Evolutionary conservation across 2,113 vertebrate genomes (phyloP).

Genomic region (Peromyscus californicus): DNA sequence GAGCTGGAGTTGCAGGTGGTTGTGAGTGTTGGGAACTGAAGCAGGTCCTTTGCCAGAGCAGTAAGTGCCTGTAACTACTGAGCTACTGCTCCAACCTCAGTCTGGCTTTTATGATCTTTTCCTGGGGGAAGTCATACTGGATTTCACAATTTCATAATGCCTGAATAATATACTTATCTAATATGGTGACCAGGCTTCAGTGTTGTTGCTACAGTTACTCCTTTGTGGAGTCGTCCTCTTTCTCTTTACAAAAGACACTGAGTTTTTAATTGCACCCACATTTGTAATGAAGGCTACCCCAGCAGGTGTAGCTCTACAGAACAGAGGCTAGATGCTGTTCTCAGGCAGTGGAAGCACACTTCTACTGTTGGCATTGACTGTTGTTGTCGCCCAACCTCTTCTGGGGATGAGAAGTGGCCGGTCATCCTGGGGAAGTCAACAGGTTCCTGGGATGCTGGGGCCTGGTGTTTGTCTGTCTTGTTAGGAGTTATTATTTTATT

Average conservation of each 20-base stretch:
- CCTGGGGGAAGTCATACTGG: background rate
- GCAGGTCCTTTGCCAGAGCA: background rate
- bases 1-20: background rate
- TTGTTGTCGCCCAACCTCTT: background rate
- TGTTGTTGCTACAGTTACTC: background rate
- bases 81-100: background rate
- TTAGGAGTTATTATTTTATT: background rate
- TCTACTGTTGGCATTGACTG: fast-evolving
- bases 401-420: background rate
- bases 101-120: background rate
- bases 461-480: background rate
- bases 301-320: background rate
- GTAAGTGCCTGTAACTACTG: background rate
- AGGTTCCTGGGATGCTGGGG: background rate
- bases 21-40: background rate
- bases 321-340: background rate
- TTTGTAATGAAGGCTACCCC: background rate
- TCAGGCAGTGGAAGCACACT: background rate
- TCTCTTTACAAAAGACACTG: background rate
- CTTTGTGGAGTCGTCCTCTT: background rate
- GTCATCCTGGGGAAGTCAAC: background rate
- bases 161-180: background rate
- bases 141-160: background rate
- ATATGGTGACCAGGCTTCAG: background rate
- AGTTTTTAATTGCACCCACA: background rate